phyloP scores from a whole-genome alignment of 1,140 invertebrate genomes.

The Riptortus pedestris region DNA sequence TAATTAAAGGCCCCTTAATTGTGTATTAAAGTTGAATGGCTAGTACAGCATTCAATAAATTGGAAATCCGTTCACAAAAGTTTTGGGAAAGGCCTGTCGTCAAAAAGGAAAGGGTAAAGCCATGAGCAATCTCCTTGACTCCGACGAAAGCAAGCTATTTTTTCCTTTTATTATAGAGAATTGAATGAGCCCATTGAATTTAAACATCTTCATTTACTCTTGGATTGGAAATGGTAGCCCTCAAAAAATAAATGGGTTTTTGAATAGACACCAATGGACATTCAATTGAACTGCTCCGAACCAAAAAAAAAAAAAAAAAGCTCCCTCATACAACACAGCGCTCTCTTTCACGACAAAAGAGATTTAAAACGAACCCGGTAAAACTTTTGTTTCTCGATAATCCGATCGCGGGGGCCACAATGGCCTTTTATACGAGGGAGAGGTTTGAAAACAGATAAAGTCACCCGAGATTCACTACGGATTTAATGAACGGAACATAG shows the following conservation, averaged over 20 bases:
- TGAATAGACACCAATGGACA: conserved; percentile 15
- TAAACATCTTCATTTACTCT: conserved; percentile 17
- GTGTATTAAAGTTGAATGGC: no score
- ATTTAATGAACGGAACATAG: background rate
- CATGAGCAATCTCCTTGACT: no score
- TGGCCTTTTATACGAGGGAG: background rate
- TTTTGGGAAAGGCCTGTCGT: no score
- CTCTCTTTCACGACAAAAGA: conserved; percentile 17
- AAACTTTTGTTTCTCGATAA: conserved; percentile 15
- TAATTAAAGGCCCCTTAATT: no score
- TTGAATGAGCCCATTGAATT: conserved; percentile 7
- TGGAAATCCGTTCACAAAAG: no score
- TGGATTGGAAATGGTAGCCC: conserved; percentile 2
- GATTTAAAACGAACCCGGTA: conserved; percentile 7
- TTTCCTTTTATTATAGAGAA: background rate
- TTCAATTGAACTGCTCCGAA: background rate
- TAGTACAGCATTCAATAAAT: no score
- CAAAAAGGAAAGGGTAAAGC: no score
- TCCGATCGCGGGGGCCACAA: background rate
- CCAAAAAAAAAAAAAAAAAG: no score
- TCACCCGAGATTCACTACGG: background rate
- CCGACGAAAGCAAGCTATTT: no score
- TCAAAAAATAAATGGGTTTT: conserved; percentile 11
- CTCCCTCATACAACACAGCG: conserved; percentile 1
- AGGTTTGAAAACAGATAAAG: background rate